phyloP scores from a whole-genome alignment of 2,888 invertebrate genomes.

The Nebria salina region DNA sequence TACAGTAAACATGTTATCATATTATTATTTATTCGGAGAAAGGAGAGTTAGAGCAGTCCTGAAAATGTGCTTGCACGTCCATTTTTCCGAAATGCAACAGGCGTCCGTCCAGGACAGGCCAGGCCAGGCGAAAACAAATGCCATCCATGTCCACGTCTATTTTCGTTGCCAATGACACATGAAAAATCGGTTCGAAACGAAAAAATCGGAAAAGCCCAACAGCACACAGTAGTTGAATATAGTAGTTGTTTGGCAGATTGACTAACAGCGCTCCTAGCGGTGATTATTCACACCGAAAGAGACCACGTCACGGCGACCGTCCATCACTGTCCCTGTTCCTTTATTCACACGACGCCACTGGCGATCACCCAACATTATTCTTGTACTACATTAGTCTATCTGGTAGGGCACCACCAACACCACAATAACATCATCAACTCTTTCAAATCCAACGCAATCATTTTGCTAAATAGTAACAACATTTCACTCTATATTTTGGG shows the following conservation, averaged over 20 bases:
- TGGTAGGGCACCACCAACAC: too few species aligned
- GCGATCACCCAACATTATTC: not conserved
- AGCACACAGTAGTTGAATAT: not conserved
- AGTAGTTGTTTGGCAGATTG: not conserved
- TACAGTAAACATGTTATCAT: not conserved
- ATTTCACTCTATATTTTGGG: too few species aligned
- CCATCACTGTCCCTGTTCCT: not conserved
- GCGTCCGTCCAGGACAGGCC: too few species aligned
- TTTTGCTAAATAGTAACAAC: too few species aligned
- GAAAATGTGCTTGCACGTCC: not conserved
- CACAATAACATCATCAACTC: too few species aligned
- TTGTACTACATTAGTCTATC: not conserved
- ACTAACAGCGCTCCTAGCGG: slow-evolving; percentile 1
- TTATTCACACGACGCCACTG: not conserved
- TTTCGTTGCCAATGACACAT: not conserved
- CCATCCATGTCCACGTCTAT: not conserved
- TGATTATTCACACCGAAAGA: not conserved
- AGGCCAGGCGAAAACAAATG: not conserved
- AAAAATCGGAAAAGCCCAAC: not conserved
- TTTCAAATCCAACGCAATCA: too few species aligned
- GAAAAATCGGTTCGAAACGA: not conserved
- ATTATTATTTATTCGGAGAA: not conserved
- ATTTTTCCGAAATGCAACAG: not conserved
- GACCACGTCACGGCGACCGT: not conserved
- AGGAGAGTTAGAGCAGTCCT: not conserved